Percentiles rank a stretch among this genome's conserved stretches.
Evolutionary conservation across 2,797 vertebrate species (phyloP).

Genomic region (Margarornis squamiger): DNA sequence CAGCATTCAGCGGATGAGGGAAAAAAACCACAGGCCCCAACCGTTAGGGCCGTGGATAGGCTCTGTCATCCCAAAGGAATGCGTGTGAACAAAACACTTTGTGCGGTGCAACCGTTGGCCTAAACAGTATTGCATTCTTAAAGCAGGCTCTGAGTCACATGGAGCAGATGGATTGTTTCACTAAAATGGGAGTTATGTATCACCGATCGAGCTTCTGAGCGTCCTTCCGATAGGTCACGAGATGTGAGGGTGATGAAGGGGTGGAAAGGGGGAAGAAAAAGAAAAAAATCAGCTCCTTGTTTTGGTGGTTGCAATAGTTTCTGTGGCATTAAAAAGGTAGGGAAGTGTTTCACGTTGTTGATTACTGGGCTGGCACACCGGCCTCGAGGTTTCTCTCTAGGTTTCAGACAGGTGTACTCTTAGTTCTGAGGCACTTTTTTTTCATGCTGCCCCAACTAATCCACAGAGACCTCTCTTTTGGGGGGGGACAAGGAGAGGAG

Average conservation of each 20-base stretch:
- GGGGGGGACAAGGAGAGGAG: too few species aligned
- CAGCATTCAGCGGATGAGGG: conserved; percentile 80
- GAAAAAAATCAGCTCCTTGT: background rate
- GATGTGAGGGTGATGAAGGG: background rate
- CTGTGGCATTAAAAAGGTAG: background rate
- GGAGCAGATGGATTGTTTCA: conserved; percentile 76
- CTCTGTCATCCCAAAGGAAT: conserved; percentile 83
- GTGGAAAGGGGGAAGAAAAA: background rate
- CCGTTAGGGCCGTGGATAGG: conserved; percentile 73
- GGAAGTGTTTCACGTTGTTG: background rate
- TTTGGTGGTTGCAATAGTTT: background rate
- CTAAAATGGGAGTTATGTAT: conserved; percentile 73
- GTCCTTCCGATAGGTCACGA: background rate
- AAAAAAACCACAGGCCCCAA: conserved; percentile 78
- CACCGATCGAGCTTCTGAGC: conserved; percentile 16
- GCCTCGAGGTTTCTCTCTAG: background rate
- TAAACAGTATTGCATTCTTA: conserved; percentile 77
- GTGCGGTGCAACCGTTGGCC: conserved; percentile 74
- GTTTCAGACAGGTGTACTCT: background rate
- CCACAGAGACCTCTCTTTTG: background rate
- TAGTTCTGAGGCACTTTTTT: background rate
- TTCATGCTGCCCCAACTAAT: background rate
- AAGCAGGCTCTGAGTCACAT: conserved; percentile 73
- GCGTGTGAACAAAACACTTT: conserved; percentile 79
- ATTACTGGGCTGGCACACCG: background rate